Base-by-base conservation (phyloP, 2,888 invertebrate genomes). In the Hemicrepidius hirtus region DNA sequence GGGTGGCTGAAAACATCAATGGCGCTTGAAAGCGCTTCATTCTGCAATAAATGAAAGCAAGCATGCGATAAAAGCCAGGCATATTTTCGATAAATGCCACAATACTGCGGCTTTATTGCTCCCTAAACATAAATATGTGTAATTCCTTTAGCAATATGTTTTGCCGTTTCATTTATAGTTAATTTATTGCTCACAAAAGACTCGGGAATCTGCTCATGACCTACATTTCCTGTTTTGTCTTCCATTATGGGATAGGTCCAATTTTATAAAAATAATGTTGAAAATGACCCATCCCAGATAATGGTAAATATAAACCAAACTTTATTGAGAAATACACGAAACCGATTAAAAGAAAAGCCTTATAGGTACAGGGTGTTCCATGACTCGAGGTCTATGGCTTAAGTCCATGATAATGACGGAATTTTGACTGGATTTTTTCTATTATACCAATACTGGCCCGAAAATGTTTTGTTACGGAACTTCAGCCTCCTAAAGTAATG, bases 81-180 rank as follows among this genome's bases (percentile, higher is more conserved):
- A 63, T 63, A 32, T 46, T 63, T 63, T 63, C 63, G 63, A 63
- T 63, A 63, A 46, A 63, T 7, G 32, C 57, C 57, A 16, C 57
- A 57, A 57, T 57, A 40, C 32, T 20, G 37, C 4, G 12, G 37
- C 57, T 57, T 63, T 63, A 63, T 63, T 63, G 46, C 63, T 63
- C 63, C 63, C 63, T 12, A 10, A 57, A 32, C 57, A 57, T 57
- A 57, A 57, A 57, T 57, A 57, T 32, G 37, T 57, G 37, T 57
- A 57, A 57, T 57, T 35, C 37, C 55, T 35, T 50, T 57, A 37
- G 57, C 57, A 35, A 57, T 57, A 57, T 32, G 37, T 57, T 57
- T 37, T 20, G 37, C 1, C 18, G 32, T 32, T 57, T 35, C 57
- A 37, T 57, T 57, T 57, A 57, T 57, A 20, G 20, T 32, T 37